Evolutionary conservation across 2,888 invertebrate genomes (phyloP), one percentile per base, ranked within the genome.

Genomic region (Carabus problematicus): DNA sequence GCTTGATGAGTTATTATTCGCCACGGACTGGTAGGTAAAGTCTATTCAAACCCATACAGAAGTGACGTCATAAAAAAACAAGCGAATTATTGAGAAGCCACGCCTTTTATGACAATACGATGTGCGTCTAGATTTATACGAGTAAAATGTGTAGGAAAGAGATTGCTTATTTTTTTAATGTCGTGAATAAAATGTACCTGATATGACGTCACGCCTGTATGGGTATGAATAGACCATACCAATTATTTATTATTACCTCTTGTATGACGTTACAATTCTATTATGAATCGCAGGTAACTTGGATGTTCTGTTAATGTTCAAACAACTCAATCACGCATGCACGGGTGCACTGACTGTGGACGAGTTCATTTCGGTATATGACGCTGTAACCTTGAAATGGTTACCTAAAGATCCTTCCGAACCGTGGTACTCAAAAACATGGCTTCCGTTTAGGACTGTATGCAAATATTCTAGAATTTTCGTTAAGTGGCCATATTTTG

Each of bases 241-340:
- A n/a, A n/a, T n/a, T 82, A 63, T 55, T 66, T 40, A 12, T 29
- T 41, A 29, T 63, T 63, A 11, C 41, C 47, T 54, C n/a, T 42
- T 29, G 29, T 29, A 7, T 45, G 7, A 45, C 7, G 3, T 40
- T n/a, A 39, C 63, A 12, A 39, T 61, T n/a, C 47, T 67, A 62
- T 49, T 62, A 14, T 47, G 42, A 66, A 70, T 64, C 64, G 16
- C 79, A 92, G 92, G 85, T 71, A 85, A 86, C 3, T 83, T 89
- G 72, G 93, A 94, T 79, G 87, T 91, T 7, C 88, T 93, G 75
- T 82, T 95, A 72, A 91, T 91, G 85, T 95, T 93, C 82, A 91
- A 91, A 78, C 89, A 91, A 70, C 83, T 95, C 73, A 93, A 94
- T 80, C 82, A 84, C 42, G 87, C 89, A 0, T 85, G 85, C 3